Evolutionary conservation across 2,797 vertebrate species (phyloP).

Genomic region (Artibeus jamaicensis): DNA sequence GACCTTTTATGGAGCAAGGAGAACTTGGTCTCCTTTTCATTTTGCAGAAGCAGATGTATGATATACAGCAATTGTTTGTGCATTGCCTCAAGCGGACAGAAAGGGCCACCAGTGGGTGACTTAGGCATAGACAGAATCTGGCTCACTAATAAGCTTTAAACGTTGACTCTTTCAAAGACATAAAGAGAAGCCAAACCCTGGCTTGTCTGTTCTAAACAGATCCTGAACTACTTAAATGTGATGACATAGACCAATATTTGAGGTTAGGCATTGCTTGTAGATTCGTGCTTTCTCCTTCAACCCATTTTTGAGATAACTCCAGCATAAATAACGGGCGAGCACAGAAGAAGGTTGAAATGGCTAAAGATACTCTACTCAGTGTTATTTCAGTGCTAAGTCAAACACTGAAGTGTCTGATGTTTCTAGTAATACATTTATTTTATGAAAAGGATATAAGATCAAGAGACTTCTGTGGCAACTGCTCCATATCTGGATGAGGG

Average conservation of each 20-base stretch:
- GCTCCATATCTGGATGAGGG: conserved; percentile 31
- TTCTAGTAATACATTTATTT: conserved; percentile 55
- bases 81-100: conserved; percentile 5
- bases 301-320: conserved; percentile 67
- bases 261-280: conserved; percentile 69
- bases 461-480: conserved; percentile 35
- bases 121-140: not conserved
- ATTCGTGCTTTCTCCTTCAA: conserved; percentile 59
- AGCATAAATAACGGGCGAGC: conserved; percentile 63
- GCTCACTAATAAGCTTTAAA: not conserved
- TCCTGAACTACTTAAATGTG: conserved; percentile 58
- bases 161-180: conserved; percentile 12
- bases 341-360: conserved; percentile 30
- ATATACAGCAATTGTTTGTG: not conserved
- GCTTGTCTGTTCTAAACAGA: conserved; percentile 57
- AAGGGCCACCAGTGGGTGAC: not conserved
- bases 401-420: conserved; percentile 52
- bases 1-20: not conserved
- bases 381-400: conserved; percentile 50
- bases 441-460: conserved; percentile 51
- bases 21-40: not conserved
- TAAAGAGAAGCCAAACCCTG: conserved; percentile 25
- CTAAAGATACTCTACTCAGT: conserved; percentile 16
- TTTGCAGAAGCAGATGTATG: conserved; percentile 4
- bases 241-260: conserved; percentile 75